A percentile compares a stretch with the other conserved stretches of the same genome.
Evolutionary conservation across 2,888 invertebrate species (phyloP).

Genomic region (Meteorus cinctellus): DNA sequence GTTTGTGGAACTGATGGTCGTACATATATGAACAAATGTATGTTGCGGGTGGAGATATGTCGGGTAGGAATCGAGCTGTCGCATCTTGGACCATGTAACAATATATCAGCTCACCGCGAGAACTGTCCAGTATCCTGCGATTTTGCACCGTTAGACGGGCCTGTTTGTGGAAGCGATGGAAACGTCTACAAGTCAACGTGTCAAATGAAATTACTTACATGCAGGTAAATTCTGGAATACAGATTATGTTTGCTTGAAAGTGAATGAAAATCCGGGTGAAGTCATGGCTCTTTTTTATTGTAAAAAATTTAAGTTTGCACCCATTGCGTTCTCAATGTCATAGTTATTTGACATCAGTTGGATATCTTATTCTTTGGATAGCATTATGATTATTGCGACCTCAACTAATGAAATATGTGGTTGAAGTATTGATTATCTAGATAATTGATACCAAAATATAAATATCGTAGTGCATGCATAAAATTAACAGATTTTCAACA

Average conservation of each 20-base stretch:
- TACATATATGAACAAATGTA: conserved; percentile 88
- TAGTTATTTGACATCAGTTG: too few species aligned
- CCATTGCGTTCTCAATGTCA: too few species aligned
- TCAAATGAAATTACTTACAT: conserved; percentile 92
- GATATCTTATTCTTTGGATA: too few species aligned
- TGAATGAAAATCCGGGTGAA: too few species aligned
- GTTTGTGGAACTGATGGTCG: conserved; percentile 92
- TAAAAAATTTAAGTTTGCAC: too few species aligned
- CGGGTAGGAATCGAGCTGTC: conserved; percentile 79
- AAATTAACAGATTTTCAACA: neutral
- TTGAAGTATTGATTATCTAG: too few species aligned
- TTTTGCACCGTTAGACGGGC: conserved; percentile 89
- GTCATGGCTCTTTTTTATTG: too few species aligned
- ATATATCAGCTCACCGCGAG: conserved; percentile 87
- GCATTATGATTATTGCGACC: too few species aligned
- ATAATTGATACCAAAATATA: too few species aligned
- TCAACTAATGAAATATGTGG: too few species aligned
- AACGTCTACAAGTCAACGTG: conserved; percentile 95
- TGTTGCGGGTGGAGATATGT: conserved; percentile 71
- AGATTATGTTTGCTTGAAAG: neutral
- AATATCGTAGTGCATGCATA: too few species aligned
- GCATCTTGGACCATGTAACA: conserved; percentile 80
- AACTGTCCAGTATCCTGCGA: conserved; percentile 93
- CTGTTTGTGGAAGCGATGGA: conserved; percentile 93
- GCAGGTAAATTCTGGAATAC: conserved; percentile 78